Evolutionary conservation across 2,797 vertebrate genomes (phyloP).

Genomic region (Hypotaenidia philippensis): DNA sequence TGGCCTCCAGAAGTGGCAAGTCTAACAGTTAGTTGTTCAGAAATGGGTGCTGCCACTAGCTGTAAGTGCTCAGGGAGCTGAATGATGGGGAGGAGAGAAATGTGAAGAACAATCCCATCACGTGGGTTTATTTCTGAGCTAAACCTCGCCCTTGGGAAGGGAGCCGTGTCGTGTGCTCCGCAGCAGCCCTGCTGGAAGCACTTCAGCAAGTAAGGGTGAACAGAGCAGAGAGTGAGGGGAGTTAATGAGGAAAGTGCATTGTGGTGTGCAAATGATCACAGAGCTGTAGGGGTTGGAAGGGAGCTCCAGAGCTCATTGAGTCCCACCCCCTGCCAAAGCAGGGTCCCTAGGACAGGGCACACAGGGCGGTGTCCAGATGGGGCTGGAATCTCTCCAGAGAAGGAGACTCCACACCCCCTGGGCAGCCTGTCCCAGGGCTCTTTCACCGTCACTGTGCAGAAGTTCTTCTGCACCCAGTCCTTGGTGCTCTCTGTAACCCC

Average conservation of each 20-base stretch:
- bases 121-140: not conserved
- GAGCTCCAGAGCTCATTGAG: no score
- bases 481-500: not conserved
- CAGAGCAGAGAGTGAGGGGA: not conserved
- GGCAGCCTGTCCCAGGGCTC: no score
- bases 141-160: not conserved
- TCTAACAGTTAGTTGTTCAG: not conserved
- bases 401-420: no score
- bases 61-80: not conserved
- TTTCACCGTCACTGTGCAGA: no score
- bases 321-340: no score
- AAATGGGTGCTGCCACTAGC: not conserved
- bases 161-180: not conserved
- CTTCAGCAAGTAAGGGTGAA: not conserved
- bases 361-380: no score
- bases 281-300: no score
- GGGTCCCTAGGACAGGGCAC: no score
- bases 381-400: no score
- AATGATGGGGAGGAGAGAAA: not conserved
- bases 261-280: not conserved
- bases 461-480: not conserved
- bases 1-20: not conserved
- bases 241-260: fast-evolving
- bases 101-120: not conserved
- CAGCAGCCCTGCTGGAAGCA: not conserved